These are phyloP conservation scores for Pseudochirops corinnae DNA, from an alignment of 2,797 vertebrate species.

Conservation along the genomic window DNA sequence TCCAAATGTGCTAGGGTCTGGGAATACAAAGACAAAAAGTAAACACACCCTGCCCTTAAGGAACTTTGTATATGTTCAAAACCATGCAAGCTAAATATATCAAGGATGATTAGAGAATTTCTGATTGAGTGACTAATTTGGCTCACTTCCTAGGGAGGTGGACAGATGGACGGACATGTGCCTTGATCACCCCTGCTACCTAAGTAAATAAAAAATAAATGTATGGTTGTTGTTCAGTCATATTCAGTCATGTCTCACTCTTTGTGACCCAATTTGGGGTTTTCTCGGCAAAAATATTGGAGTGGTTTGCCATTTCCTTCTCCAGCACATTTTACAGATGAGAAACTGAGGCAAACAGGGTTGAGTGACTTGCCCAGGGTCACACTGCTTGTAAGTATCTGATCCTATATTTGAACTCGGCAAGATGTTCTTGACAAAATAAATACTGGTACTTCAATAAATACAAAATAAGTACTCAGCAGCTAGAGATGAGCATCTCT, in stretches of 20 bases:
- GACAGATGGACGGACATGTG: not conserved
- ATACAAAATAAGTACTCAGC: not conserved
- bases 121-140: not conserved
- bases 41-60: not conserved
- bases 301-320: not conserved
- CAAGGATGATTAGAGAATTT: not conserved
- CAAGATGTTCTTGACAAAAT: not conserved
- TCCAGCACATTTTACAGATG: not conserved
- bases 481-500: not conserved
- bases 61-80: not conserved
- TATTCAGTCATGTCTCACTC: not conserved
- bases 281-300: not conserved
- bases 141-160: not conserved
- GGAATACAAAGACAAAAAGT: not conserved
- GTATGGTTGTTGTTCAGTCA: not conserved
- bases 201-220: not conserved
- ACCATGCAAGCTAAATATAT: not conserved
- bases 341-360: not conserved
- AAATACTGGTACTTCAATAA: not conserved
- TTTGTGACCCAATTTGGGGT: not conserved
- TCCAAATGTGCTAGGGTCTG: not conserved
- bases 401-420: not conserved
- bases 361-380: not conserved
- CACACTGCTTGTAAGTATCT: not conserved
- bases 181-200: not conserved